Evolutionary conservation across 2,888 invertebrate genomes (phyloP).

Genomic region (Rhamphomyia laevipes): DNA sequence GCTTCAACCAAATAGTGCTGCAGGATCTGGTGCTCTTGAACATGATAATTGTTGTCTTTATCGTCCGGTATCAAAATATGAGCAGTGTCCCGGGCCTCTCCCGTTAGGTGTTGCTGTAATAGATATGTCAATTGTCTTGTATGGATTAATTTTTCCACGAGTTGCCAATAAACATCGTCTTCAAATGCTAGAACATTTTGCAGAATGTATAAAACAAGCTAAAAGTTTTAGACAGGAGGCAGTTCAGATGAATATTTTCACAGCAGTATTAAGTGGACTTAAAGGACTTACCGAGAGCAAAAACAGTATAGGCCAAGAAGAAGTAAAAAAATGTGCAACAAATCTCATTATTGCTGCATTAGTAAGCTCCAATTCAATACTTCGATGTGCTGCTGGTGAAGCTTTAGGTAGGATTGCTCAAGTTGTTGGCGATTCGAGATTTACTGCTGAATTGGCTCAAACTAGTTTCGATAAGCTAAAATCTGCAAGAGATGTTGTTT

Average conservation of each 20-base stretch:
- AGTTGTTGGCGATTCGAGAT: slow-evolving; percentile 73
- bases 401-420: slow-evolving; percentile 89
- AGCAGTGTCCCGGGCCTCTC: slow-evolving; percentile 57
- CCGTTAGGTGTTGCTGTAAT: slow-evolving; percentile 94
- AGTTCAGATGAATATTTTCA: slow-evolving; percentile 91
- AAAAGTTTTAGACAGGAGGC: slow-evolving; percentile 90
- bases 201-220: slow-evolving; percentile 86
- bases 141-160: slow-evolving; percentile 87
- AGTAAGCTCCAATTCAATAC: slow-evolving; percentile 59
- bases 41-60: slow-evolving; percentile 92
- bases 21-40: slow-evolving; percentile 91
- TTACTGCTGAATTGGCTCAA: slow-evolving; percentile 81
- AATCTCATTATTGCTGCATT: slow-evolving; percentile 69
- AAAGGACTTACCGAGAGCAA: slow-evolving; percentile 81
- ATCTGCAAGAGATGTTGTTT: slow-evolving; percentile 75
- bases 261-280: slow-evolving; percentile 80
- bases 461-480: slow-evolving; percentile 80
- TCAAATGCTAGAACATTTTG: slow-evolving; percentile 95
- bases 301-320: slow-evolving; percentile 73
- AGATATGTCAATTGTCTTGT: slow-evolving; percentile 84
- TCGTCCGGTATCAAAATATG: slow-evolving; percentile 45
- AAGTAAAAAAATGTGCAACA: slow-evolving; percentile 74
- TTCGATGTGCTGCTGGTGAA: slow-evolving; percentile 91
- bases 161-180: slow-evolving; percentile 93
- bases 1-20: slow-evolving; percentile 89